Percentiles rank a stretch among this genome's conserved stretches.
Conservation (phyloP, 2,797 vertebrate species). For the Anabacerthia variegaticeps region DNA sequence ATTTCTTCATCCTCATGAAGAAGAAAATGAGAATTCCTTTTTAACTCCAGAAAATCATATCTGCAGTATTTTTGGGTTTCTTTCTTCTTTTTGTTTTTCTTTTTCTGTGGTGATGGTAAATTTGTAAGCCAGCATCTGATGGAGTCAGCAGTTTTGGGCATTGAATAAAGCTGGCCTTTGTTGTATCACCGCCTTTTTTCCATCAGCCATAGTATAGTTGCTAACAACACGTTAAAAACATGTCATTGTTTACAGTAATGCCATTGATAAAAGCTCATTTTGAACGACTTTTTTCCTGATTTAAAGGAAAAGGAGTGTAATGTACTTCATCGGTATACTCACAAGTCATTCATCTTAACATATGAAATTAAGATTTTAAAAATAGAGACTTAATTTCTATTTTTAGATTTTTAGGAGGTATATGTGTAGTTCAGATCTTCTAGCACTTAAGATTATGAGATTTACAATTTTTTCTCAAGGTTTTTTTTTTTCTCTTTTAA, state of each 20-base stretch:
- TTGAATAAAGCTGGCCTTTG: background rate
- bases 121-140: background rate
- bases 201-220: background rate
- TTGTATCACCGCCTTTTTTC: background rate
- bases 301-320: background rate
- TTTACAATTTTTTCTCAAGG: background rate
- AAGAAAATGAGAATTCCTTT: background rate
- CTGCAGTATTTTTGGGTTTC: background rate
- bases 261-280: background rate
- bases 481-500: background rate
- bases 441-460: background rate
- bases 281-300: background rate
- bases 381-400: background rate
- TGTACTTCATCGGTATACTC: background rate
- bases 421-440: background rate
- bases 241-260: background rate
- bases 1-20: background rate
- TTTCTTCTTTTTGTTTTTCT: background rate
- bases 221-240: background rate
- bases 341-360: background rate
- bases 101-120: background rate
- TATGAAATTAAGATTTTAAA: background rate
- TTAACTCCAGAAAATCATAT: background rate
- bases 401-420: background rate
- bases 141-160: background rate